phyloP scores from a whole-genome alignment of 2,113 vertebrate species.

The Condylura cristata region DNA sequence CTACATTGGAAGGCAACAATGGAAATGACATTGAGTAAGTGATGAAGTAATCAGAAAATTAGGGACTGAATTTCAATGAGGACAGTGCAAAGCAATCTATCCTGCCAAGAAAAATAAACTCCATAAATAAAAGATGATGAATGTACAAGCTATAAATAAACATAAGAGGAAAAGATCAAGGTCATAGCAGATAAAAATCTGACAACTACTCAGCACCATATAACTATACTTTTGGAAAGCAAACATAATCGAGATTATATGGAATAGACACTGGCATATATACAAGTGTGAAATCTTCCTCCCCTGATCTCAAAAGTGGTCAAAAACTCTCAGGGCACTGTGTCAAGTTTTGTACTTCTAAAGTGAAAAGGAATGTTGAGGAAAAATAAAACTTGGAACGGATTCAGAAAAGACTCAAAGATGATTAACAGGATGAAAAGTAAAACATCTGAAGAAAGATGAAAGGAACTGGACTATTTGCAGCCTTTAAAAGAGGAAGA shows the following conservation, averaged over 20 bases:
- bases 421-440: conserved; percentile 60
- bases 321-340: not conserved
- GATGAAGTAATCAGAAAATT: conserved; percentile 56
- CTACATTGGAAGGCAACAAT: not conserved
- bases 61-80: conserved; percentile 59
- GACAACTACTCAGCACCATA: not conserved
- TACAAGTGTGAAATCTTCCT: not conserved
- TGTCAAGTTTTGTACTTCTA: not conserved
- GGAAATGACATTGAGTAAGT: conserved; percentile 27
- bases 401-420: conserved; percentile 44
- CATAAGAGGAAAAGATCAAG: conserved; percentile 59
- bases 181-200: conserved; percentile 57
- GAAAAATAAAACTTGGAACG: conserved; percentile 50
- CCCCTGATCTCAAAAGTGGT: not conserved
- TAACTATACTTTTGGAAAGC: conserved; percentile 27
- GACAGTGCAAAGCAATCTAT: conserved; percentile 33
- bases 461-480: not conserved
- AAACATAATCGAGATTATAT: conserved; percentile 17
- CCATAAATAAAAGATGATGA: conserved; percentile 72
- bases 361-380: conserved; percentile 9
- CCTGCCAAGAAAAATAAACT: conserved; percentile 69
- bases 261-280: not conserved
- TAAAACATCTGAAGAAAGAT: conserved; percentile 53
- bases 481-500: conserved; percentile 20
- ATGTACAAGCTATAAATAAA: conserved; percentile 68